Base-by-base conservation (phyloP, 2,888 invertebrate species). In the Cheilosia vulpina region DNA sequence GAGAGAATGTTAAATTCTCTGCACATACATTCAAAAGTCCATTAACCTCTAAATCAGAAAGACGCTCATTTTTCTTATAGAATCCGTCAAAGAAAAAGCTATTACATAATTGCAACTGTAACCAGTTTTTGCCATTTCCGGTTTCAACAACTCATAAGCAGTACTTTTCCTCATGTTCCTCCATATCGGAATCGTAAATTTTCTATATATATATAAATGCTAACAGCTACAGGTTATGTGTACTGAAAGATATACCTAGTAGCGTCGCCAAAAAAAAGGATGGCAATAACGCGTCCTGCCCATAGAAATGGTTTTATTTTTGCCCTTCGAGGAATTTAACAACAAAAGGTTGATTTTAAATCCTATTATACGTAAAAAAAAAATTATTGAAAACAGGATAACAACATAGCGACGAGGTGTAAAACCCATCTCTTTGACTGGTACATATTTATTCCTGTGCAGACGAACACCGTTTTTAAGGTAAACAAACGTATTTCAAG, bases 401-500 rank as follows among this genome's bases (percentile, higher is more conserved):
- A 63, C 34, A 69, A 63, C 57, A 58, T 13, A 58, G 57, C 24
- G 34, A 63, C 68, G 34, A 81, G 81, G 81, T 81, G 50, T 57
- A 69, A 69, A 81, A 75, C 81, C 52, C 76, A 81, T 76, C 63
- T 17, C 55, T 11, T 50, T 75, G 15, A 0, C 31, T 6, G 43
- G 17, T 17, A 24, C 4, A 41, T 11, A 57, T 43, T 13, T 50
- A 13, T 38, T 38, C 38, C 3, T 5, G 3, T 27, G 7, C 21
- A 55, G 62, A 68, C 41, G 72, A 50, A 63, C 50, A 38, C 47
- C 13, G 50, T 68, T 43, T 66, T 50, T 19, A 73, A 63, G 68
- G 63, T 83, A 73, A 73, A 73, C 57, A 78, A 63, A 57, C 62
- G n/a, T 27, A 34, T 68, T 78, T 83, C 83, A 83, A 83, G 78